phyloP scores from a whole-genome alignment of 2,888 invertebrate genomes.

The Sycophila texana region DNA sequence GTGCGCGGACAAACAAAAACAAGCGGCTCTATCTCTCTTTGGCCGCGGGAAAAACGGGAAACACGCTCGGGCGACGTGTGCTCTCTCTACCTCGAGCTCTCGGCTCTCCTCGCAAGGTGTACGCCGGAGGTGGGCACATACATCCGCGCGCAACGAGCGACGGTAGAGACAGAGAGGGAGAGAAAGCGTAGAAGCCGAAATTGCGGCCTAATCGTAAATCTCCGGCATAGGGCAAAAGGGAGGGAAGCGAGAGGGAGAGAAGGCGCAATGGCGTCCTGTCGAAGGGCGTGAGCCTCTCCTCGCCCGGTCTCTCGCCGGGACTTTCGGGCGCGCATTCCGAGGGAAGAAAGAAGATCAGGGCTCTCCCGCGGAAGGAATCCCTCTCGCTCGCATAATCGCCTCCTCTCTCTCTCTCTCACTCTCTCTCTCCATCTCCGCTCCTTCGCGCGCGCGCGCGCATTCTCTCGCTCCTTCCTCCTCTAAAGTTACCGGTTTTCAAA shows the following conservation, averaged over 20 bases:
- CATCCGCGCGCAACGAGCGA: too few relatives aligned
- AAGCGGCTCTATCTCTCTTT: background rate
- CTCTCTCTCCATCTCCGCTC: conserved; percentile 16
- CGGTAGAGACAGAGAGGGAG: background rate
- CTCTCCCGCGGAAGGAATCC: conserved; percentile 60
- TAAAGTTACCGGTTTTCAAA: conserved; percentile 59
- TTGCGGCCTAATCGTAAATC: conserved; percentile 55
- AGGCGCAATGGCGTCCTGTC: conserved; percentile 45
- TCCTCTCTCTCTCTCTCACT: conserved; percentile 22
- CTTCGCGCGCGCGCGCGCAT: conserved; percentile 25
- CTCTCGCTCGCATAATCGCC: conserved; percentile 50
- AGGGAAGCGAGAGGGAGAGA: conserved; percentile 39
- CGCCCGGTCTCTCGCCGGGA: conserved; percentile 41
- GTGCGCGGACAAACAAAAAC: too few relatives aligned
- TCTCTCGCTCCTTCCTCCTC: conserved; percentile 48
- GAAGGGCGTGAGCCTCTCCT: conserved; percentile 55
- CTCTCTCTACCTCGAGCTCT: conserved; percentile 17
- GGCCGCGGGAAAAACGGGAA: conserved; percentile 7
- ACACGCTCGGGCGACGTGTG: background rate
- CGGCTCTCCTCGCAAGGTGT: conserved; percentile 16
- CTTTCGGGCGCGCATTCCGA: conserved; percentile 56
- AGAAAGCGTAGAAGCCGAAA: conserved; percentile 32
- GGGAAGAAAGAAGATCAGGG: conserved; percentile 56
- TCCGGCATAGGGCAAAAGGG: conserved; percentile 49
- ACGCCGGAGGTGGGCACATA: background rate